Evolutionary conservation across 2,113 vertebrate species (phyloP).

Genomic region (Salvelinus alpinus): DNA sequence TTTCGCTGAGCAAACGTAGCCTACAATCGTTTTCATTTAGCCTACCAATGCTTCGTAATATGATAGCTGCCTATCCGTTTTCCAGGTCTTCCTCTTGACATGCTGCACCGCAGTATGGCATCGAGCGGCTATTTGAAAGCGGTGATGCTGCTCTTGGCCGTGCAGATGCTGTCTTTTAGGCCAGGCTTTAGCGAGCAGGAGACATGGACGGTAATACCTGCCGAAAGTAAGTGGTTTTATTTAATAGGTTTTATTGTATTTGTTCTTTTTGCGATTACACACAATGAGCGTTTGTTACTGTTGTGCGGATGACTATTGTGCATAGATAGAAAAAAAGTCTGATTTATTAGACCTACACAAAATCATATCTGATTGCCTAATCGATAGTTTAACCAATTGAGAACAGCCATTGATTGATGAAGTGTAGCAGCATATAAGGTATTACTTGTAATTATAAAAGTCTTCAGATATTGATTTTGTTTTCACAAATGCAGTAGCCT

Average conservation of each 20-base stretch:
- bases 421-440: background rate
- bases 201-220: slow-evolving; percentile 85
- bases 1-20: background rate
- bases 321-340: no score
- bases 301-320: no score
- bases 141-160: slow-evolving; percentile 66
- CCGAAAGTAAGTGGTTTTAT: slow-evolving; percentile 83
- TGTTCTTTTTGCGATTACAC: background rate
- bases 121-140: slow-evolving; percentile 52
- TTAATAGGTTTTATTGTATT: background rate
- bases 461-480: background rate
- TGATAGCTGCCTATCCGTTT: background rate
- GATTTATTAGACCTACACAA: no score
- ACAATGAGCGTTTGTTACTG: no score
- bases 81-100: slow-evolving; percentile 2
- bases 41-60: background rate
- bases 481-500: background rate
- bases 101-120: slow-evolving; percentile 51
- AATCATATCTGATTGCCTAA: no score
- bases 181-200: slow-evolving; percentile 72
- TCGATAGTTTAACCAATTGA: no score
- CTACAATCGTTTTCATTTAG: background rate
- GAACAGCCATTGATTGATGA: no score
- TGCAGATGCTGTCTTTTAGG: slow-evolving; percentile 66
- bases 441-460: background rate